Evolutionary conservation across 2,888 invertebrate genomes (phyloP).

Genomic region (Glyphotaelius pellucidus): DNA sequence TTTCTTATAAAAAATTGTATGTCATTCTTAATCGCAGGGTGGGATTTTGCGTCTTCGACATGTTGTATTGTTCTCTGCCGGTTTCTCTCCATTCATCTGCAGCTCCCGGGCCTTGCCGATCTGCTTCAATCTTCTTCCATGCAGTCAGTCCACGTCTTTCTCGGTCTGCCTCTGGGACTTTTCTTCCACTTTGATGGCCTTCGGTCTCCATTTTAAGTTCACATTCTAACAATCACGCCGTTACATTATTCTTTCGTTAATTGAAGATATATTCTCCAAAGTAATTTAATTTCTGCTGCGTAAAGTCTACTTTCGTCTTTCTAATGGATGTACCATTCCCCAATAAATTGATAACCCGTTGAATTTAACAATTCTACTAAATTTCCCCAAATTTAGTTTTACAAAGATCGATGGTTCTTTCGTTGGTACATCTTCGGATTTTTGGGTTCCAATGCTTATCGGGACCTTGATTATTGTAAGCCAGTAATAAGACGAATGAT

Average conservation of each 20-base stretch:
- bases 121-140: background rate
- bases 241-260: background rate
- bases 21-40: background rate
- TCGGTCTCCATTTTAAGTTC: background rate
- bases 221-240: background rate
- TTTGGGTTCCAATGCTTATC: background rate
- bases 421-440: background rate
- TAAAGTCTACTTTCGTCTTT: background rate
- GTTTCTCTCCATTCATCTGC: background rate
- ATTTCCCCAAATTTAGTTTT: background rate
- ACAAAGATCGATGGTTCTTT: background rate
- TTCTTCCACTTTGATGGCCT: background rate
- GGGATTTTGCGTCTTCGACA: background rate
- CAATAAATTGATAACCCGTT: background rate
- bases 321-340: background rate
- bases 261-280: too few relatives aligned
- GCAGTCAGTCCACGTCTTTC: background rate
- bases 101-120: background rate
- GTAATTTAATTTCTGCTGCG: background rate
- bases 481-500: slow-evolving; percentile 61
- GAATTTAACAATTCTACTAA: too few relatives aligned
- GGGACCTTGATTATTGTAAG: background rate
- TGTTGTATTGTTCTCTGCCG: background rate
- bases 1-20: background rate
- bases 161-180: background rate